A percentile compares a stretch with the other conserved stretches of the same genome.
Evolutionary conservation across 2,797 vertebrate genomes (phyloP).

Genomic region (Phaenicophaeus curvirostris): DNA sequence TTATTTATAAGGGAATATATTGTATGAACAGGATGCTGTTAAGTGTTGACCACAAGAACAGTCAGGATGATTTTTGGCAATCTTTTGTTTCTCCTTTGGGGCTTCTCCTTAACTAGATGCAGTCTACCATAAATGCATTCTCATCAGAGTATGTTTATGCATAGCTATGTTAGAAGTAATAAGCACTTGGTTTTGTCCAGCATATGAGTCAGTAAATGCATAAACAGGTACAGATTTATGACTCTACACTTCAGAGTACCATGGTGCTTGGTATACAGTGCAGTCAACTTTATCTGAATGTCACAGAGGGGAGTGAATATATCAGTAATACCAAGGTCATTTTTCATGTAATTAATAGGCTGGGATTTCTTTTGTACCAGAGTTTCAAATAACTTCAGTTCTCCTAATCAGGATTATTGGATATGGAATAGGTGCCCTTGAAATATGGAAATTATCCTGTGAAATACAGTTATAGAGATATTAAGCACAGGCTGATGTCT

Average conservation of each 20-base stretch:
- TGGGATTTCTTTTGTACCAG: background rate
- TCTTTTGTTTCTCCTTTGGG: background rate
- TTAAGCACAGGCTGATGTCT: background rate
- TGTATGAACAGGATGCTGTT: background rate
- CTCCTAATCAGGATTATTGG: conserved; percentile 2
- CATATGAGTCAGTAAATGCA: background rate
- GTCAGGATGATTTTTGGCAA: background rate
- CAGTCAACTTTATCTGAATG: conserved; percentile 15
- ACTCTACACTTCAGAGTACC: background rate
- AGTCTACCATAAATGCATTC: background rate
- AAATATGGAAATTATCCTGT: conserved; percentile 8
- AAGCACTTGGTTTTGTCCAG: background rate
- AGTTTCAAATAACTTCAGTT: conserved; percentile 3
- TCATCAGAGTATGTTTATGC: background rate
- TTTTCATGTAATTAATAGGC: conserved; percentile 17
- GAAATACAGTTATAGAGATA: background rate
- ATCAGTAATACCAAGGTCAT: background rate
- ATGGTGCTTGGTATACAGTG: background rate
- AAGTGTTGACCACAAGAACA: background rate
- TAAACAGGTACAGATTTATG: conserved; percentile 34
- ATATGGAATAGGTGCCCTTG: background rate
- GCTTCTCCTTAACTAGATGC: background rate
- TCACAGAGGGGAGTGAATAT: background rate
- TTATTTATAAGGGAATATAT: background rate
- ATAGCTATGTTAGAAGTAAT: background rate